Base-by-base conservation (phyloP, 2,797 vertebrate genomes). In the Thunnus albacares region DNA sequence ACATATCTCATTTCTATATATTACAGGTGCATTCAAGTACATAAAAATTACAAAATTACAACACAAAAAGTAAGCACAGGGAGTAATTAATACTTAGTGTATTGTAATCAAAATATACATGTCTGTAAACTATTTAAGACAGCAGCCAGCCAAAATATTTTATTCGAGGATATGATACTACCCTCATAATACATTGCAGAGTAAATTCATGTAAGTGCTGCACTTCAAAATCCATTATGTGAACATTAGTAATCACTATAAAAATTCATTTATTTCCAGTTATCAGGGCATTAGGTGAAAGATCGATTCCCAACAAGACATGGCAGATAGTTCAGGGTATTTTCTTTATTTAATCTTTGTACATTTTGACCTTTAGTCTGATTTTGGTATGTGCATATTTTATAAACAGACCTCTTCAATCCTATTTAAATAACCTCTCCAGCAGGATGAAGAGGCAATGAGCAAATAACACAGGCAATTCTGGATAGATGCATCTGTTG, bases 351-450 rank as follows among this genome's bases (percentile, higher is more conserved):
- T 10, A 35, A 66, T 75, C 58, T 33, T 18, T 59, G 22, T 17
- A 8, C 55, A 43, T 58, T 45, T 38, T 72, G 78, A 73, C 78
- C 86, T 80, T 84, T 63, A 28, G n/a, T 72, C 53, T 81, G 59
- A 81, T 77, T 84, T 63, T 45, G 53, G 64, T 47, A 33, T 43
- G 15, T 49, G 30, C 57, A 63, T 24, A 68, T 15, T 71, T 53
- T 43, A 22, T 22, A 59, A 77, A 74, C 71, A 79, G 24, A 75
- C 64, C 60, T 77, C 71, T 75, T 55, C 49, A 66, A 0, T 62
- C 56, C 41, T 30, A 14, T 60, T 73, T n/a, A n/a, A 63, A 60
- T n/a, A 13, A 55, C 53, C 81, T 79, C 81, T 84, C 63, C 64
- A 82, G 67, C 4, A 1, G 12, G 30, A 71, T 45, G 33, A 75